Evolutionary conservation across 2,797 vertebrate species (phyloP), one percentile per base, ranked within the genome.

Genomic region (Scyliorhinus canicula): DNA sequence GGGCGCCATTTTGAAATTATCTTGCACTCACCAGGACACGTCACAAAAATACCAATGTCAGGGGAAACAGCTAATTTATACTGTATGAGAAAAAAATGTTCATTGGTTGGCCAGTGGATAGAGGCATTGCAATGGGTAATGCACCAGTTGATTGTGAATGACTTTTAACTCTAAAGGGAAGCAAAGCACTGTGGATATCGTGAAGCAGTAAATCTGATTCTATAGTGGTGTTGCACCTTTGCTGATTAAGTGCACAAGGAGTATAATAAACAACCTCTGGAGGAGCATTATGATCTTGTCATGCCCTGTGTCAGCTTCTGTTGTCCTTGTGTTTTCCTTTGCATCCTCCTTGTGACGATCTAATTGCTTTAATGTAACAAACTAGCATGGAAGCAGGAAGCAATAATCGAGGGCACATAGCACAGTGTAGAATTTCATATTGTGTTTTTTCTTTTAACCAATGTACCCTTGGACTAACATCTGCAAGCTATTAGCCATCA

Each of bases 361-460:
- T 21, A 50, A 47, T n/a, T 74, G 28, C 69, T 74, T 40, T 71
- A 91, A 74, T 94, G 47, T 74, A 94, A 74, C 52, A 94, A 94
- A 74, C 31, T 50, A 21, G 35, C 65, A 47, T 31, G 14, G 71
- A 74, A 50, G 69, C 93, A 94, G 93, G 67, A 94, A 94, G 47
- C 67, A 52, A 94, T 35, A 52, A 74, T 74, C 16, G 31, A 94
- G 69, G 63, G 6, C 24, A 94, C 93, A 55, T 6, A 71, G n/a
- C 47, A 94, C 44, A 94, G 14, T 94, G n/a, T 44, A 55, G 44
- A 94, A 94, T 31, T n/a, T 94, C 44, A 71, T 40, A 16, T 28
- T 16, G 91, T 47, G 65, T 50, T 5, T 69, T 74, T 74, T 24
- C 3, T 55, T 93, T 52, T 71, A 69, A 31, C 47, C 65, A 47